Evolutionary conservation across 2,113 vertebrate species (phyloP).

Genomic region (Gobio gobio): DNA sequence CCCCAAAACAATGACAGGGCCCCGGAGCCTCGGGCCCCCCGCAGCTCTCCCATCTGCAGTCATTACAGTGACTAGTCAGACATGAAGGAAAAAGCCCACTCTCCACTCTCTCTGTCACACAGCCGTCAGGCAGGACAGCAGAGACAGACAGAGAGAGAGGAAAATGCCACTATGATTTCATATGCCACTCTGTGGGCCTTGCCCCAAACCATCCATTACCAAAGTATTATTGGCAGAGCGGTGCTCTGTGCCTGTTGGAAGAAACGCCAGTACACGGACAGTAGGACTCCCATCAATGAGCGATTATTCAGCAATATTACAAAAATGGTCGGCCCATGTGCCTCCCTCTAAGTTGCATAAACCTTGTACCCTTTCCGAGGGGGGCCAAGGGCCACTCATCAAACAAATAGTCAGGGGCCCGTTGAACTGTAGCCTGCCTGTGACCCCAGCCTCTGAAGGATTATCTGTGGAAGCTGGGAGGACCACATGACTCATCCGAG

Average conservation of each 20-base stretch:
- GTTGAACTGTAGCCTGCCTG: constrained; percentile 30
- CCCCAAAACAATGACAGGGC: constrained; percentile 84
- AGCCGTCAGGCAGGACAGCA: constrained; percentile 85
- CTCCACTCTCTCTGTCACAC: constrained; percentile 88
- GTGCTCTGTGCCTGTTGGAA: neutral
- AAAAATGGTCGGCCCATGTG: constrained; percentile 1
- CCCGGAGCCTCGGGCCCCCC: constrained; percentile 76
- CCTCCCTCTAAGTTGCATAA: neutral
- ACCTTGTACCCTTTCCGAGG: constrained; percentile 18
- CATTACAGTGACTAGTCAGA: constrained; percentile 94
- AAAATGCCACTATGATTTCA: constrained; percentile 47
- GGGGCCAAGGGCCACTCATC: constrained; percentile 43
- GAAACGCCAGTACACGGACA: neutral
- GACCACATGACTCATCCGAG: constrained; percentile 27
- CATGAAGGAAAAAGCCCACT: constrained; percentile 90
- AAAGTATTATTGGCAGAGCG: constrained; percentile 39
- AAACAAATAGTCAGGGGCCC: constrained; percentile 56
- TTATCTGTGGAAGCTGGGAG: constrained; percentile 53
- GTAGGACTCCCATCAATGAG: constrained; percentile 16
- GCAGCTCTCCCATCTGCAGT: constrained; percentile 90
- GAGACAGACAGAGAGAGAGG: constrained; percentile 39
- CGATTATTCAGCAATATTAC: constrained; percentile 26
- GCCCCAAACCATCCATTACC: constrained; percentile 63
- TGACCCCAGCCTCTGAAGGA: constrained; percentile 60
- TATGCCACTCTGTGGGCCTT: constrained; percentile 32